A percentile compares a stretch with the other conserved stretches of the same genome.
Evolutionary conservation across 1,140 invertebrate genomes (phyloP).

Genomic region (Trichonephila clavipes): DNA sequence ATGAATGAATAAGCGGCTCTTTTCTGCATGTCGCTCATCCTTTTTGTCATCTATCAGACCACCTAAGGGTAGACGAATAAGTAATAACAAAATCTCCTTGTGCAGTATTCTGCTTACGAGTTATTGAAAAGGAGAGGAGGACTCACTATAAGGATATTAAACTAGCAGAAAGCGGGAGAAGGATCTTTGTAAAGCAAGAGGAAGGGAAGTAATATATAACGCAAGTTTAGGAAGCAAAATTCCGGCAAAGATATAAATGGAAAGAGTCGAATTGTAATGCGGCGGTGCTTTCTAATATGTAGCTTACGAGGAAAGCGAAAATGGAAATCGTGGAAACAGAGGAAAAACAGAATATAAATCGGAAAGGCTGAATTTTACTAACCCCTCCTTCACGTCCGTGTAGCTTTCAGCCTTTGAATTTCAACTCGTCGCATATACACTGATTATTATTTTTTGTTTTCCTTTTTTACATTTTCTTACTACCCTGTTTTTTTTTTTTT

Average conservation of each 20-base stretch:
- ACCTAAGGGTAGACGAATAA: constrained; percentile 68
- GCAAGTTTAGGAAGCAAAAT: constrained; percentile 41
- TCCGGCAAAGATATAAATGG: constrained; percentile 52
- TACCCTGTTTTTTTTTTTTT: not conserved
- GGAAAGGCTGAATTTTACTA: constrained; percentile 25
- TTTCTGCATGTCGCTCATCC: not conserved
- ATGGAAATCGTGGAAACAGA: constrained; percentile 42
- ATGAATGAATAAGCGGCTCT: not conserved
- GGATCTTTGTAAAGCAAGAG: constrained; percentile 12
- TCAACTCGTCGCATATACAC: constrained; percentile 13
- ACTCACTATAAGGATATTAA: constrained; percentile 64
- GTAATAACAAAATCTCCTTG: constrained; percentile 57
- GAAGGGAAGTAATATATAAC: constrained; percentile 25
- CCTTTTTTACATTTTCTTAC: not conserved
- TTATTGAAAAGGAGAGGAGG: constrained; percentile 65
- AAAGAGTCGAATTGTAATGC: not conserved
- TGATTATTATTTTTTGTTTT: not conserved
- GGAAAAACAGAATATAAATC: constrained; percentile 17
- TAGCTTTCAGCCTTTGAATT: constrained; percentile 45
- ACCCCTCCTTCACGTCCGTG: not conserved
- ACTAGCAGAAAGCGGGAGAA: constrained; percentile 56
- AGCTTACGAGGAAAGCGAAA: constrained; percentile 55
- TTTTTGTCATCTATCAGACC: constrained; percentile 46
- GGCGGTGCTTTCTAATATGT: constrained; percentile 51
- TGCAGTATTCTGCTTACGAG: constrained; percentile 1